Evolutionary conservation across 2,888 invertebrate species (phyloP), one percentile per base, ranked within the genome.

Genomic region (Ochlodes sylvanus): DNA sequence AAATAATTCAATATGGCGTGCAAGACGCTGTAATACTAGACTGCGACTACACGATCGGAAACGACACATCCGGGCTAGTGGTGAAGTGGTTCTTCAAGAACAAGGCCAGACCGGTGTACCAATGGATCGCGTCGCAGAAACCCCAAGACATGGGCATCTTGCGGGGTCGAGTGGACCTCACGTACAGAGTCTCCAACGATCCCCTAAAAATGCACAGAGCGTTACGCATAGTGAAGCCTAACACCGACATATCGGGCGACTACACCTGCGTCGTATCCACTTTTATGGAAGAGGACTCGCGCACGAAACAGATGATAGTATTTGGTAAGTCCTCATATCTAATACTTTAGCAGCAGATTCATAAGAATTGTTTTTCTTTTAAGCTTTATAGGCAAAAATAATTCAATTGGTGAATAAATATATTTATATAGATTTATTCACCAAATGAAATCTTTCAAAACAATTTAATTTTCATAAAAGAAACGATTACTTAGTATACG

Each of bases 21-120:
- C 93, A 94, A 71, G 94, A 94, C 73, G 93, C 95, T 27, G 94
- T 94, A 42, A 90, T 96, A 69, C 89, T 97, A 80, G 97, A 97
- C 88, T 97, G 97, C 88, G 95, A 96, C 82, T 97, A 96, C 75
- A 92, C 85, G 2, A 85, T 95, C 57, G 94, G 94, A 55, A 95
- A 95, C 66, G 94, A 94, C 77, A 95, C 95, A 73, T 88, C 94
- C 0, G 96, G 96, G 9, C 88, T 97, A 42, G 95, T 96, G 68
- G 95, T 97, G 38, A 96, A 97, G 87, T 97, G 97, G 97, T 96
- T 95, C 86, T 94, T 95, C 80, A 95, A 95, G 83, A 95, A 95
- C 79, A 94, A 94, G 81, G 93, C 94, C 1, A 90, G 95, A 68
- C 94, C 95, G 7, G 95, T 97, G 61, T 97, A 97, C 84, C 97